These are phyloP conservation scores for Betta splendens DNA, from an alignment of 2,797 vertebrate species.

Conservation along the genomic window DNA sequence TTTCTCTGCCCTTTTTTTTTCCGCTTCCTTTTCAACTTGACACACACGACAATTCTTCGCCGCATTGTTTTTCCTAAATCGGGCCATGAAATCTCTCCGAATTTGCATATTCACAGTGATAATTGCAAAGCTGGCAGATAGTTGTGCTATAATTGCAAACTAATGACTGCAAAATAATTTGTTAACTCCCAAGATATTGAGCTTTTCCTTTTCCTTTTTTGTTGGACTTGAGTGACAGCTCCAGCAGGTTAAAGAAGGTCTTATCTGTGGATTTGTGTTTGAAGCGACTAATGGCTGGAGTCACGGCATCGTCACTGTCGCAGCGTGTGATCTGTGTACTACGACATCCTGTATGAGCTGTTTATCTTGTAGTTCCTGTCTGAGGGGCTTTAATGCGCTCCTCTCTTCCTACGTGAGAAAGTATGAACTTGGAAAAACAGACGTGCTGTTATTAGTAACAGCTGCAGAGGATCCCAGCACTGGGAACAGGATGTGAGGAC, in stretches of 20 bases:
- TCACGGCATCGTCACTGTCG: conserved; percentile 44
- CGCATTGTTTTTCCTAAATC: conserved; percentile 67
- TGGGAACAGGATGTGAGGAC: background rate
- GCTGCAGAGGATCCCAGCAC: conserved; percentile 50
- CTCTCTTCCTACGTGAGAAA: conserved; percentile 32
- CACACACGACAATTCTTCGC: conserved; percentile 53
- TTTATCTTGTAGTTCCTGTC: conserved; percentile 16
- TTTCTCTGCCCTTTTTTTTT: conserved; percentile 15
- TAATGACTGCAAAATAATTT: conserved; percentile 76
- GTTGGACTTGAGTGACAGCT: conserved; percentile 49
- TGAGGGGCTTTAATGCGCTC: conserved; percentile 26
- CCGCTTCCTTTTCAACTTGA: conserved; percentile 40
- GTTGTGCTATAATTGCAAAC: conserved; percentile 75
- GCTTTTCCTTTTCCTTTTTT: conserved; percentile 19
- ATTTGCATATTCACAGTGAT: conserved; percentile 78
- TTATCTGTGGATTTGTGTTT: conserved; percentile 38
- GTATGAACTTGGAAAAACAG: background rate
- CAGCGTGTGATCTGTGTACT: conserved; percentile 55
- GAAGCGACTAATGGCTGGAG: conserved; percentile 41
- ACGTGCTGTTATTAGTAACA: conserved; percentile 23
- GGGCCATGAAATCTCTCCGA: conserved; percentile 74
- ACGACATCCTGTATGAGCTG: conserved; percentile 55
- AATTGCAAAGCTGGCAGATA: conserved; percentile 77
- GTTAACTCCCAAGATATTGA: conserved; percentile 53
- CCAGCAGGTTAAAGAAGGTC: conserved; percentile 33